These are phyloP conservation scores for Sebastiscus tertius DNA, from an alignment of 2,797 vertebrate genomes.

Conservation along the genomic window DNA sequence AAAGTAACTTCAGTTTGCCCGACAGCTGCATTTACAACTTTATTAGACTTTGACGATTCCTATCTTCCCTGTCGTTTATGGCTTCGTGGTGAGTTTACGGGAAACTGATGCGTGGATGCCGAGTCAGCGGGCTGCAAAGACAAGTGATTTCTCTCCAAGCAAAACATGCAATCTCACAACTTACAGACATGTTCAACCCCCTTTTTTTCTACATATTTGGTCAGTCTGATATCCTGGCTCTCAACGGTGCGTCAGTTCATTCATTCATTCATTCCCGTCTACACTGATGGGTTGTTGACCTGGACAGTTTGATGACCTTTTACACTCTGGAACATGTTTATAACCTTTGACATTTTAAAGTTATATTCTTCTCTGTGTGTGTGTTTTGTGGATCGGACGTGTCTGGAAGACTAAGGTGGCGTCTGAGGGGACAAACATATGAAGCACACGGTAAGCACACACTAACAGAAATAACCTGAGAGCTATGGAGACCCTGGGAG, in stretches of 20 bases:
- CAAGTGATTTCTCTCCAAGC: slow-evolving; percentile 54
- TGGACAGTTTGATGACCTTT: slow-evolving; percentile 10
- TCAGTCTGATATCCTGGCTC: slow-evolving; percentile 22
- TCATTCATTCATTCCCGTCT: not conserved
- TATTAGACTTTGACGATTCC: not conserved
- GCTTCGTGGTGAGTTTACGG: slow-evolving; percentile 55
- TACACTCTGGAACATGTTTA: not conserved
- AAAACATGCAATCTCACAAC: slow-evolving; percentile 68
- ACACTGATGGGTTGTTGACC: slow-evolving; percentile 13
- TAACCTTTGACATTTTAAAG: slow-evolving; percentile 1
- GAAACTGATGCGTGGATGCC: not conserved
- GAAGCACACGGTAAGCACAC: slow-evolving; percentile 59
- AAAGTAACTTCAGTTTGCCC: not conserved
- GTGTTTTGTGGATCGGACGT: slow-evolving; percentile 11
- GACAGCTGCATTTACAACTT: not conserved
- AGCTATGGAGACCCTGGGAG: slow-evolving; percentile 81
- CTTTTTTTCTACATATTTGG: slow-evolving; percentile 22
- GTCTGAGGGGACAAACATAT: slow-evolving; percentile 59
- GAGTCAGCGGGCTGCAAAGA: slow-evolving; percentile 43
- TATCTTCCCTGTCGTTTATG: slow-evolving; percentile 41
- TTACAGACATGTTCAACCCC: not conserved
- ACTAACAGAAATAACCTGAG: slow-evolving; percentile 76
- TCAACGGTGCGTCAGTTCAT: not conserved
- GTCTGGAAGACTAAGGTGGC: slow-evolving; percentile 78
- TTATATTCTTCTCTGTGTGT: slow-evolving; percentile 4